phyloP scores from a whole-genome alignment of 2,888 invertebrate species.

The Carpatolechia fugitivella region DNA sequence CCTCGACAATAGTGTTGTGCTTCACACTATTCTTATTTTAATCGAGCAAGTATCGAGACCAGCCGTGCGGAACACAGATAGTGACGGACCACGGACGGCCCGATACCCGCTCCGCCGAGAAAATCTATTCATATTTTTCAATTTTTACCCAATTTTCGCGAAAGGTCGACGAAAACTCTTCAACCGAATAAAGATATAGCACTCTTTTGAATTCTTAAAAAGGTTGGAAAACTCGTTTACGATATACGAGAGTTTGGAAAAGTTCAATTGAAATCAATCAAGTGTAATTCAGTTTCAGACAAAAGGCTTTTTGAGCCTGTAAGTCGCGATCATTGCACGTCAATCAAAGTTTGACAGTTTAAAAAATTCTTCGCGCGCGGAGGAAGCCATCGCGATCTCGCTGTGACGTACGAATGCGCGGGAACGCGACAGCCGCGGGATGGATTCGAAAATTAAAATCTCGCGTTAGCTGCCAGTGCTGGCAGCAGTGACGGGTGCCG shows the following conservation, averaged over 20 bases:
- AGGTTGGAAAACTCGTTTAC: constrained; percentile 13
- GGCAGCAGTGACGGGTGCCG: constrained; percentile 69
- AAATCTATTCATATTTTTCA: constrained; percentile 68
- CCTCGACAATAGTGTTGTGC: constrained; percentile 59
- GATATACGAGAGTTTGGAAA: constrained; percentile 21
- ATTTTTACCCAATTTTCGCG: constrained; percentile 43
- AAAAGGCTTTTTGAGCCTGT: constrained; percentile 36
- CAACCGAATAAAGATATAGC: constrained; percentile 14
- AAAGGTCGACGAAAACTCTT: constrained; percentile 17
- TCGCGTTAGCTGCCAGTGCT: constrained; percentile 57
- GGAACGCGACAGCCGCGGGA: constrained; percentile 56
- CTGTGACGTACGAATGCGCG: constrained; percentile 62
- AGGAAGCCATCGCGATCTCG: constrained; percentile 62
- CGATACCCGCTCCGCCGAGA: constrained; percentile 47
- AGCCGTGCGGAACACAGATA: constrained; percentile 74
- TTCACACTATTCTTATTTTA: constrained; percentile 71
- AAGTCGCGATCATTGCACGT: constrained; percentile 41
- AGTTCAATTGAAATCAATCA: constrained; percentile 63
- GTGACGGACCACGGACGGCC: constrained; percentile 65
- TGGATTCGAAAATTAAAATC: constrained; percentile 77
- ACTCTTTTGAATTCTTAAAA: constrained; percentile 13
- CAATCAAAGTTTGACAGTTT: constrained; percentile 67
- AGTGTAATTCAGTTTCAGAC: constrained; percentile 40
- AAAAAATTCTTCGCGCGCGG: constrained; percentile 38
- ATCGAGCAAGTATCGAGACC: constrained; percentile 67